Percentiles rank a stretch among this genome's conserved stretches.
These are phyloP conservation scores for Marronus borbonicus DNA, from an alignment of 2,888 invertebrate species.

Conservation along the genomic window DNA sequence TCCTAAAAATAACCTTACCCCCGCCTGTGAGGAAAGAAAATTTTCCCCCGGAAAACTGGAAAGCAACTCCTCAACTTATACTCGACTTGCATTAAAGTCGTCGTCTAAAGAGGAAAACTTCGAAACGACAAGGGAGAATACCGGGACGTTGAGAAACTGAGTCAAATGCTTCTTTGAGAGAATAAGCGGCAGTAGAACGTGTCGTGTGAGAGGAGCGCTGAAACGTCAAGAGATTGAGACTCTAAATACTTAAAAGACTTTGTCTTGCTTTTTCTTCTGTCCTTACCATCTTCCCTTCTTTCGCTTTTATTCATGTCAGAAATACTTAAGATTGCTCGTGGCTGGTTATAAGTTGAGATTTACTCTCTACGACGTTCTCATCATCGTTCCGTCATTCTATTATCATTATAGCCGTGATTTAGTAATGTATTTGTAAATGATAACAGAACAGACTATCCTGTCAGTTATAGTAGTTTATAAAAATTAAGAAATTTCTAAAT, in stretches of 20 bases:
- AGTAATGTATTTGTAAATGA: too few species aligned
- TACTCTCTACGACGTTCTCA: not conserved
- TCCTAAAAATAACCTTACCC: not conserved
- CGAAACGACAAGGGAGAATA: not conserved
- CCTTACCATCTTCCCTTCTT: not conserved
- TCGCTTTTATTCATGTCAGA: not conserved
- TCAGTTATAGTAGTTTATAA: too few species aligned
- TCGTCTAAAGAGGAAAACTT: not conserved
- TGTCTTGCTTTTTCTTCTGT: not conserved
- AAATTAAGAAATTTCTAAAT: too few species aligned
- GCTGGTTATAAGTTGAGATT: not conserved
- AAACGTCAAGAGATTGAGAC: slow-evolving; percentile 5
- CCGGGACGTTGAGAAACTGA: not conserved
- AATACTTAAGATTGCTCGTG: slow-evolving; percentile 1
- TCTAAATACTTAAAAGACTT: slow-evolving; percentile 4
- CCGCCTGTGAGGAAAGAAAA: not conserved
- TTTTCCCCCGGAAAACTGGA: not conserved
- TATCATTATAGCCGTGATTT: too few species aligned
- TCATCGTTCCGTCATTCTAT: not conserved
- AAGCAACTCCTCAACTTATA: not conserved
- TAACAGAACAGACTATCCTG: too few species aligned
- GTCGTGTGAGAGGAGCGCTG: not conserved
- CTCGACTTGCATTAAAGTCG: not conserved
- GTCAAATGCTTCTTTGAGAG: not conserved
- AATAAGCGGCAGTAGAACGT: not conserved